These are phyloP conservation scores for Halcyon malimbica DNA, from an alignment of 2,113 vertebrate species.

Conservation along the genomic window DNA sequence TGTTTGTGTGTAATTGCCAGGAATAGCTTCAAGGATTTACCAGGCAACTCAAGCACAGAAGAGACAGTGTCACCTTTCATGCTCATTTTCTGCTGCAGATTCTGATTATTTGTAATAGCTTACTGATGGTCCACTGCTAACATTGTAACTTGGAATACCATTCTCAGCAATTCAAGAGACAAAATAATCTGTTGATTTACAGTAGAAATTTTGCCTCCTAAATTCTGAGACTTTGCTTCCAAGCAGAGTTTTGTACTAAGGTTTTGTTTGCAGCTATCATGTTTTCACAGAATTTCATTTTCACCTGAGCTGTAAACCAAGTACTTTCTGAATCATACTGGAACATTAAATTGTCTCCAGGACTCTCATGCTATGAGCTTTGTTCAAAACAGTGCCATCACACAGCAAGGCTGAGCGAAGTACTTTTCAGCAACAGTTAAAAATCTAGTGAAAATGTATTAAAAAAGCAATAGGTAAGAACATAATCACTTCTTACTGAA, in stretches of 20 bases:
- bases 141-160: neutral
- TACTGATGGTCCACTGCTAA: neutral
- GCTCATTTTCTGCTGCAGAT: neutral
- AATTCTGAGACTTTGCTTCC: neutral
- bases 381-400: neutral
- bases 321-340: neutral
- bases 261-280: neutral
- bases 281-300: neutral
- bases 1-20: rapidly evolving
- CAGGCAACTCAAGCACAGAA: neutral
- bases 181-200: neutral
- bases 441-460: neutral
- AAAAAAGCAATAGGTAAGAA: neutral
- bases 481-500: neutral
- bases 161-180: neutral
- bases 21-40: neutral
- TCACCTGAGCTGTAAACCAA: neutral
- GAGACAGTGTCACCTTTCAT: neutral
- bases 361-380: neutral
- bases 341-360: neutral
- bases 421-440: neutral
- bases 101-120: neutral
- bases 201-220: neutral
- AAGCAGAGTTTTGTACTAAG: neutral
- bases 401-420: neutral